Conservation (phyloP, 2,888 invertebrate genomes). For the Nomada lathburiana region DNA sequence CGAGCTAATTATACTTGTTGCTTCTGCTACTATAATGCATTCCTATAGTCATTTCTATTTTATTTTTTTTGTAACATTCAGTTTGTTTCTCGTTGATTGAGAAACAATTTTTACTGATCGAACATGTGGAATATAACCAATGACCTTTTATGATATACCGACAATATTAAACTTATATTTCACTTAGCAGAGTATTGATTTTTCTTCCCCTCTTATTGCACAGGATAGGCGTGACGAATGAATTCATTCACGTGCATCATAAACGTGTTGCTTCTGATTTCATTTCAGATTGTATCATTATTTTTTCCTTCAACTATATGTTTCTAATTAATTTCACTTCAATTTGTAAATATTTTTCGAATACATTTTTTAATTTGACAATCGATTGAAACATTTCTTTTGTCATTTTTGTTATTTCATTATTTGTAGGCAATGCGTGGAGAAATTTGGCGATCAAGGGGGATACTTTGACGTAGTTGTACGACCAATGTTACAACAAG, state of each 20-base stretch:
- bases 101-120: not conserved
- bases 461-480: slow-evolving; percentile 85
- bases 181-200: slow-evolving; percentile 60
- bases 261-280: slow-evolving; percentile 4
- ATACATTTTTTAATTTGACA: not conserved
- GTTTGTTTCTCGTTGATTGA: not conserved
- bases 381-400: not conserved
- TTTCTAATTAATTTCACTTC: not conserved
- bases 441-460: slow-evolving; percentile 64
- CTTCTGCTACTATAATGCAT: slow-evolving; percentile 21
- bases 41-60: not conserved
- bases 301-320: not conserved
- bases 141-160: slow-evolving; percentile 12
- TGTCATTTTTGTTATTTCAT: not conserved
- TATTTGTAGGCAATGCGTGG: slow-evolving; percentile 58
- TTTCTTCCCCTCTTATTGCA: slow-evolving; percentile 28
- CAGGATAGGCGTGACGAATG: slow-evolving; percentile 19
- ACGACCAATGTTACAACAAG: slow-evolving; percentile 85
- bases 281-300: not conserved
- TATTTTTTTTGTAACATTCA: not conserved
- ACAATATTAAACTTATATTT: slow-evolving; percentile 41
- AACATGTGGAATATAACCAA: not conserved
- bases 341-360: not conserved
- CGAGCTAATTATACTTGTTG: slow-evolving; percentile 57
- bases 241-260: slow-evolving; percentile 26